Conservation (phyloP, 2,113 vertebrate species). For the Promerops cafer region DNA sequence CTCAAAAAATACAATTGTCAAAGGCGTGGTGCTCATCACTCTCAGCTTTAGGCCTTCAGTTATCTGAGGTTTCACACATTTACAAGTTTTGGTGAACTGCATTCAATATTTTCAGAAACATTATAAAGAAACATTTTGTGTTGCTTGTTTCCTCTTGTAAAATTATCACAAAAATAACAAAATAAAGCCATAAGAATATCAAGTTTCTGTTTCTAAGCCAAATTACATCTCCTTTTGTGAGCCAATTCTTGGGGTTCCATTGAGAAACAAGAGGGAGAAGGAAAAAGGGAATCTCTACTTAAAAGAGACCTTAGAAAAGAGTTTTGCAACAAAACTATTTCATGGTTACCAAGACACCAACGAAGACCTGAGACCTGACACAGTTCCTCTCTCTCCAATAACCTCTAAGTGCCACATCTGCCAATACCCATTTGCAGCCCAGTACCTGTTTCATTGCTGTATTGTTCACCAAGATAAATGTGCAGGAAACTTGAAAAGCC, state of each 20-base stretch:
- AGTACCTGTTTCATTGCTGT: background rate
- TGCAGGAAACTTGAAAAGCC: background rate
- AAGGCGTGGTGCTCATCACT: background rate
- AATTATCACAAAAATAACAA: background rate
- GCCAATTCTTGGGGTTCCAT: background rate
- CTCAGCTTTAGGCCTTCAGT: background rate
- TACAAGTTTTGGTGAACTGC: background rate
- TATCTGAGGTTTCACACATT: background rate
- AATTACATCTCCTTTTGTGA: background rate
- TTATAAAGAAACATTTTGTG: background rate
- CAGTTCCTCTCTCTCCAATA: background rate
- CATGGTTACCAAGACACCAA: background rate
- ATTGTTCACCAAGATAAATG: background rate
- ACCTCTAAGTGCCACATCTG: background rate
- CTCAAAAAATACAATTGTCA: background rate
- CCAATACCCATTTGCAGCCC: background rate
- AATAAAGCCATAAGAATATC: background rate
- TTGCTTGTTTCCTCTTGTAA: background rate
- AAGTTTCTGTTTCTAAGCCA: background rate
- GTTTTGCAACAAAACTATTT: background rate
- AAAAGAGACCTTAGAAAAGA: background rate
- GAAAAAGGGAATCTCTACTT: background rate
- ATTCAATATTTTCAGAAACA: background rate
- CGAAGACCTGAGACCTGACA: background rate
- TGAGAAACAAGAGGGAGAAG: background rate